phyloP scores from a whole-genome alignment of 2,113 vertebrate species.

The Lampris incognitus region DNA sequence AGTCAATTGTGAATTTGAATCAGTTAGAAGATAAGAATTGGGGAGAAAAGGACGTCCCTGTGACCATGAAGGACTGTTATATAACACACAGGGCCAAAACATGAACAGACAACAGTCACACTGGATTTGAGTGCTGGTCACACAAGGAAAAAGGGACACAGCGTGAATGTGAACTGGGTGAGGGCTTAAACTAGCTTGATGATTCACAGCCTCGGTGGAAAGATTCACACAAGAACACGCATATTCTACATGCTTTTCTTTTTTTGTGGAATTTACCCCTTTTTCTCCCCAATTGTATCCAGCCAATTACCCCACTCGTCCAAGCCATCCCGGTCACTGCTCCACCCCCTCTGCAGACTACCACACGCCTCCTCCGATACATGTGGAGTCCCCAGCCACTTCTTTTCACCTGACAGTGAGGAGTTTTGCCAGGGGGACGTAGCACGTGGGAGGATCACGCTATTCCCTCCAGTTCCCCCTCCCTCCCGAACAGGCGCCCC shows the following conservation, averaged over 20 bases:
- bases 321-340: no score
- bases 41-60: constrained; percentile 9
- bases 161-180: neutral
- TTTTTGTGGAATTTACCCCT: no score
- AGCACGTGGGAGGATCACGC: no score
- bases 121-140: neutral
- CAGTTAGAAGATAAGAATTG: constrained; percentile 15
- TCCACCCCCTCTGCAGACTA: no score
- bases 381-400: no score
- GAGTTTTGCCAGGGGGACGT: no score
- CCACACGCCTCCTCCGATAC: no score
- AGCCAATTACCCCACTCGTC: no score
- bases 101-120: neutral
- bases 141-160: neutral
- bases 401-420: no score
- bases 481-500: no score
- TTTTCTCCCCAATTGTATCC: no score
- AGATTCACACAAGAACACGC: constrained; percentile 4
- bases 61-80: constrained; percentile 24
- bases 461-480: no score
- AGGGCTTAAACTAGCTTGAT: constrained; percentile 34
- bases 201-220: constrained; percentile 43
- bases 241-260: neutral
- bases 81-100: constrained; percentile 6
- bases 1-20: constrained; percentile 25